Percentiles rank a stretch among this genome's conserved stretches.
phyloP scores from a whole-genome alignment of 2,113 vertebrate genomes.

The Pseudolaguvia tuberculata region DNA sequence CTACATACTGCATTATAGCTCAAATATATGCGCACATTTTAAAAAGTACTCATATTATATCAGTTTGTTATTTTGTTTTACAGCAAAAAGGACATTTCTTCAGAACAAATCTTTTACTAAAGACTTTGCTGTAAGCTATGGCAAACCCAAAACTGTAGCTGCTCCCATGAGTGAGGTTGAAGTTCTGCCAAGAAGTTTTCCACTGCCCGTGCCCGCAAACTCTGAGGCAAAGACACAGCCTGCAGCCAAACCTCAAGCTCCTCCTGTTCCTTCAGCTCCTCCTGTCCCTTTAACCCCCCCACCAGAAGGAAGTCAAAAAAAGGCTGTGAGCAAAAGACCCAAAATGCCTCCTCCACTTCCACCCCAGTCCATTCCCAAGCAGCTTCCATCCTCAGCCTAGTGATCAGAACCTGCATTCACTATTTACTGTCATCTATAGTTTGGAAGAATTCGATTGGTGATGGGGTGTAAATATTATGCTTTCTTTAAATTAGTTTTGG shows the following conservation, averaged over 20 bases:
- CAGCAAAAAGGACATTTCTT: conserved; percentile 60
- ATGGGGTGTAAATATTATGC: neutral
- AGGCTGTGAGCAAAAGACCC: conserved; percentile 57
- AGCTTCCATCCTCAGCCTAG: conserved; percentile 48
- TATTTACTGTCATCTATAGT: neutral
- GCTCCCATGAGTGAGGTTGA: conserved; percentile 42
- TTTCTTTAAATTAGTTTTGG: neutral
- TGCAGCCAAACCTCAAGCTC: conserved; percentile 21
- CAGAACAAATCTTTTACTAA: conserved; percentile 46
- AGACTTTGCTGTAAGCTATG: conserved; percentile 44
- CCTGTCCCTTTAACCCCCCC: neutral
- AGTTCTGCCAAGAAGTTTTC: neutral
- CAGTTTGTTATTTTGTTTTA: conserved; percentile 18
- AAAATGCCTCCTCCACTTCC: conserved; percentile 69
- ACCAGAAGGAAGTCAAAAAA: conserved; percentile 49
- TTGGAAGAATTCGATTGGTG: neutral
- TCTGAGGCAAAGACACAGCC: conserved; percentile 14
- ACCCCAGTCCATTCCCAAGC: conserved; percentile 57
- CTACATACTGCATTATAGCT: neutral
- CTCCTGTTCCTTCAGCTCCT: neutral
- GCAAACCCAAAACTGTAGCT: conserved; percentile 38
- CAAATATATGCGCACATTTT: conserved; percentile 26
- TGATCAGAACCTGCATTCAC: conserved; percentile 2
- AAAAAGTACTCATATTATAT: neutral
- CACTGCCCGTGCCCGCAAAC: conserved; percentile 13